Base-by-base conservation (phyloP, 2,113 vertebrate genomes). In the Rhinichthys klamathensis region DNA sequence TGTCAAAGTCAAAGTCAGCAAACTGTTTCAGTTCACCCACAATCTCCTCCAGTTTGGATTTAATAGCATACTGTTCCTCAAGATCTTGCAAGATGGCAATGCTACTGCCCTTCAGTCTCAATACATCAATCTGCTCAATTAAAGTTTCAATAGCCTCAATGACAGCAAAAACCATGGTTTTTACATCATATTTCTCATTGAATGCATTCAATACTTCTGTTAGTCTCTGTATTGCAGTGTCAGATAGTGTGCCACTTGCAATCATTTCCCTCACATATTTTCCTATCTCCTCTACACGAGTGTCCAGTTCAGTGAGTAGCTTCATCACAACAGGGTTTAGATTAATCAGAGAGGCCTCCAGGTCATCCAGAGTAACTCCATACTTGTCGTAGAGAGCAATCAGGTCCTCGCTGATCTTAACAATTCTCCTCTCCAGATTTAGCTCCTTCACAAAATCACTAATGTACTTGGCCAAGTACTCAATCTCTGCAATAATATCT, bases 171-270 rank as follows among this genome's bases (percentile, higher is more conserved):
- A 95, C 25, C 83, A 89, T 89, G 16, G 44, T 76, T 87, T 85
- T 94, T 80, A 97, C 92, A 83, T 95, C 92, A 91, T 95, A 97
- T 82, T 93, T 91, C 65, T 96, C 90, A 90, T 95, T 93, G 86
- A 97, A 89, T 61, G 77, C 80, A 88, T 90, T 93, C 18, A 96
- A 61, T 83, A 87, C 86, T 90, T 96, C 90, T 88, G 94, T 87
- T 87, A 97, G 92, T 88, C 75, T 90, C 69, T 96, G 91, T 90
- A 96, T 72, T 85, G 96, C 25, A 79, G 90, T 82, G 78, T 88
- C 89, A 85, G 94, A 94, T 23, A 97, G 73, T 11, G 91, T 89
- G 84, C 86, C 81, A 46, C 90, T 88, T 23, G 91, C 86, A 90
- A 93, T 95, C 78, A 90, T 90, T 41, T 96, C 92, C 87, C 87